Evolutionary conservation across 2,113 vertebrate species (phyloP).

Genomic region (Phoenicopterus ruber): DNA sequence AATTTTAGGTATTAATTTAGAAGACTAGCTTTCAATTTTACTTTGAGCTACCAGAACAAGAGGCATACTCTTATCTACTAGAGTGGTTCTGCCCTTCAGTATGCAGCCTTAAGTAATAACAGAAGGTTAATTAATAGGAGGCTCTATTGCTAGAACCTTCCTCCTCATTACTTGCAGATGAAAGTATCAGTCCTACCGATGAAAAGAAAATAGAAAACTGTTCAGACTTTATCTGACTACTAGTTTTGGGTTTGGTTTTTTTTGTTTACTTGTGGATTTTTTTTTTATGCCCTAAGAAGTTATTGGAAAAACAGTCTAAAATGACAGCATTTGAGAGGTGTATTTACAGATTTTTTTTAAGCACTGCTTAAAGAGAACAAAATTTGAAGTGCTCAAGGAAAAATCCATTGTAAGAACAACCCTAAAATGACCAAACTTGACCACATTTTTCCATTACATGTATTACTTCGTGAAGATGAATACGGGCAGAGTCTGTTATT

Average conservation of each 20-base stretch:
- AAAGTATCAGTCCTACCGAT: not conserved
- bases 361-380: not conserved
- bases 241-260: not conserved
- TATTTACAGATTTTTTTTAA: not conserved
- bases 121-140: not conserved
- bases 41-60: not conserved
- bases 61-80: not conserved
- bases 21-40: not conserved
- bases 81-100: not conserved
- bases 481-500: not conserved
- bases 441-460: not conserved
- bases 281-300: not conserved
- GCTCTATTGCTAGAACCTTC: not conserved
- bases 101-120: not conserved
- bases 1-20: not conserved
- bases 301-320: not conserved
- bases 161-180: not conserved
- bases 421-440: not conserved
- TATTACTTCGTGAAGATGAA: not conserved
- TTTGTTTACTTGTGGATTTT: not conserved
- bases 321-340: not conserved
- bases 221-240: not conserved
- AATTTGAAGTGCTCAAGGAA: not conserved
- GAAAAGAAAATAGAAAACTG: not conserved
- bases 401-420: not conserved